phyloP scores from a whole-genome alignment of 2,113 vertebrate species.

The Formicarius rufipectus region DNA sequence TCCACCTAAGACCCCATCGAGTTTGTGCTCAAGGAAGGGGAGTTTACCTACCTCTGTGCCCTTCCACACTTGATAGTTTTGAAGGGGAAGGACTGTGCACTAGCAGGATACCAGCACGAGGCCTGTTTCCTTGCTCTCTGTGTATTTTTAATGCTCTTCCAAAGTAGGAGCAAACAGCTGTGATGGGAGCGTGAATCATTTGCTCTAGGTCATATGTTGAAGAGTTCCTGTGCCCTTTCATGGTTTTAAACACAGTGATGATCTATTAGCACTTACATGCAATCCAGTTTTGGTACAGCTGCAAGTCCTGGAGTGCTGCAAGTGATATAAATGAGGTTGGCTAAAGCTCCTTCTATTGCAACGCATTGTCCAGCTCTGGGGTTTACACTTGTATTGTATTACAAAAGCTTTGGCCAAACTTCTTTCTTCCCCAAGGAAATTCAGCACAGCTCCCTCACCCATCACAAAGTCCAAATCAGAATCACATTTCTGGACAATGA shows the following conservation, averaged over 20 bases:
- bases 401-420: not conserved
- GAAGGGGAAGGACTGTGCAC: not conserved
- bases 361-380: not conserved
- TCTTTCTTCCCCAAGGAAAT: not conserved
- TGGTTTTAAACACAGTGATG: not conserved
- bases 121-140: not conserved
- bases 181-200: not conserved
- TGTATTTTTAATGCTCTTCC: not conserved
- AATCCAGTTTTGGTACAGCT: not conserved
- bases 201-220: not conserved
- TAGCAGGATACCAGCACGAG: not conserved
- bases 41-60: not conserved
- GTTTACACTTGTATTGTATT: not conserved
- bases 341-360: not conserved
- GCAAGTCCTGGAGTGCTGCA: not conserved
- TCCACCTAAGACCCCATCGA: not conserved
- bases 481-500: constrained; percentile 45
- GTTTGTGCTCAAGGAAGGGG: not conserved
- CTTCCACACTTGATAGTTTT: not conserved
- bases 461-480: constrained; percentile 25
- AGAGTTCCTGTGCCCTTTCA: not conserved
- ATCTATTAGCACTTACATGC: not conserved
- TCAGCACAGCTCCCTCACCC: not conserved
- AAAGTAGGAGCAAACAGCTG: not conserved
- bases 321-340: not conserved